Base-by-base conservation (phyloP, 2,888 invertebrate genomes). In the Nowickia ferox region DNA sequence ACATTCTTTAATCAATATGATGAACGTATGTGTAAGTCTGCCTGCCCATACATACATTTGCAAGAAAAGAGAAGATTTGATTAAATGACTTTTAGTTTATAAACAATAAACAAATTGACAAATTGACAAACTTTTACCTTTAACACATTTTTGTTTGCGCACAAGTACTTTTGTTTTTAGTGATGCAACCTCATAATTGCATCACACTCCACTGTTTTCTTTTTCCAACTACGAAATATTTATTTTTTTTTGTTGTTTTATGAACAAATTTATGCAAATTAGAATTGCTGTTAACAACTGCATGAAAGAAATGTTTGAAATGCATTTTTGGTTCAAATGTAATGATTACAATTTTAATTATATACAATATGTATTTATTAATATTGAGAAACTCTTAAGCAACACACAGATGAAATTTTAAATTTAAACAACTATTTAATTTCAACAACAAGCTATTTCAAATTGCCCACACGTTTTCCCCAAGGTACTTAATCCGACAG, bases 241-340 rank as follows among this genome's bases (percentile, higher is more conserved):
- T 59, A 19, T 13, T 42, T 22, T 38, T 9, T 10, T 44, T 59
- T 59, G n/a, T 61, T 72, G 11, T 6, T 48, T 38, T 48, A 42
- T n/a, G 11, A 40, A 61, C 19, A 61, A 61, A 74, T 61, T 61
- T 61, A 74, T 74, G 59, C 59, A 74, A 74, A 59, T 74, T 74
- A 9, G 40, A 61, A 48, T 61, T 38, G 48, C 38, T 15, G 30
- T 40, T 38, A 72, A 59, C 15, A 42, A 68, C 30, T 30, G 30
- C 30, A n/a, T 55, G 9, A 15, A 57, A 15, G 44, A 22, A 42
- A n/a, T 9, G 10, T 40, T 38, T 61, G 10, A 15, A 63, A 13
- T 66, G 30, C 6, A 38, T 59, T 22, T 55, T 71, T 46, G 10
- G 4, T 46, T 30, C 13, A 6, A 22, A 61, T n/a, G 19, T 19